Conservation (phyloP, 1,140 invertebrate genomes). For the Gryon sp. region DNA sequence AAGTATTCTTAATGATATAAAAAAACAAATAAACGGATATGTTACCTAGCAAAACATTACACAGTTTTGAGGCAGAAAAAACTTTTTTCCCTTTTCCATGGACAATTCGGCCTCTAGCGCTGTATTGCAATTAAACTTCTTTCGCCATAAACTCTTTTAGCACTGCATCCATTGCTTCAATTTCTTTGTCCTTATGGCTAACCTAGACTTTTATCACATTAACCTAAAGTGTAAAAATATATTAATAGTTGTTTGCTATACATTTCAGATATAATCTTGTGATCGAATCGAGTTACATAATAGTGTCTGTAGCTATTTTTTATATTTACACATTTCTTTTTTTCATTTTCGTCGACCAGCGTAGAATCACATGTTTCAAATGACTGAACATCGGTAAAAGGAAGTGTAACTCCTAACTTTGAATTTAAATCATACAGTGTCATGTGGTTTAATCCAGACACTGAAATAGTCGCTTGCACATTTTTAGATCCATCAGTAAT, state of each 20-base stretch:
- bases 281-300: too few relatives aligned
- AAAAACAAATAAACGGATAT: not conserved
- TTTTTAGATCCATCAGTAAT: not conserved
- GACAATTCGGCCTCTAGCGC: slow-evolving; percentile 3
- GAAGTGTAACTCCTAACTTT: not conserved
- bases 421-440: not conserved
- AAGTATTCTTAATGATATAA: not conserved
- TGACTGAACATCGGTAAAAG: not conserved
- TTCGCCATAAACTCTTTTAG: slow-evolving; percentile 7
- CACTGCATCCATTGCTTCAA: too few relatives aligned
- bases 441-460: not conserved
- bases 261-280: too few relatives aligned
- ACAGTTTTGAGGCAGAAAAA: not conserved
- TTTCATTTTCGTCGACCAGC: not conserved
- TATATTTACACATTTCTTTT: not conserved
- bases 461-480: not conserved
- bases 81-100: not conserved
- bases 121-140: slow-evolving; percentile 1
- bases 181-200: too few relatives aligned
- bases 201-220: too few relatives aligned
- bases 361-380: not conserved
- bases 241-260: not conserved
- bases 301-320: too few relatives aligned
- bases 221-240: too few relatives aligned
- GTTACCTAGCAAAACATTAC: not conserved